Conservation (phyloP, 2,113 vertebrate species). For the Myrmecobius fasciatus region DNA sequence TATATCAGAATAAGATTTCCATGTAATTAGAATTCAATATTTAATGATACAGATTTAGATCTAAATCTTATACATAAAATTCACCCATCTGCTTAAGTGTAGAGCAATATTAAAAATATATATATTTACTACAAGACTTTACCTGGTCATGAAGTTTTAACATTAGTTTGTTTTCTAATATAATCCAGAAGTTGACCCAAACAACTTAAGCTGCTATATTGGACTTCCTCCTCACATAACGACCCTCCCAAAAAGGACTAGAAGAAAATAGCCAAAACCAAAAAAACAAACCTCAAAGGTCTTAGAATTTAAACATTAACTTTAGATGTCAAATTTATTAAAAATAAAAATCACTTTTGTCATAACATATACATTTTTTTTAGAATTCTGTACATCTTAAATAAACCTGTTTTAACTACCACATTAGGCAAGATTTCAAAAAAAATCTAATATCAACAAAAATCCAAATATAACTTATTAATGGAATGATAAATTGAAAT, state of each 20-base stretch:
- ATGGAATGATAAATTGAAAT: conserved; percentile 48
- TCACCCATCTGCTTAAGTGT: conserved; percentile 10
- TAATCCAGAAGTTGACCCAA: conserved; percentile 92
- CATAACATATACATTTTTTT: neutral
- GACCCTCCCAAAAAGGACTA: conserved; percentile 84
- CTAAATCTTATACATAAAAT: neutral
- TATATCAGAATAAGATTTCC: neutral
- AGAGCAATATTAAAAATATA: neutral
- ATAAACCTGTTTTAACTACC: conserved; percentile 23
- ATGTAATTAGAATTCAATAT: neutral
- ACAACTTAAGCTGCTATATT: conserved; percentile 87
- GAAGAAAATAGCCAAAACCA: conserved; percentile 32
- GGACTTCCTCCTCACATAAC: conserved; percentile 91
- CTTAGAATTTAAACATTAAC: neutral
- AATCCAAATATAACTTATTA: conserved; percentile 4
- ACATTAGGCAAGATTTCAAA: neutral
- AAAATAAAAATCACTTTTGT: neutral
- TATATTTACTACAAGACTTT: conserved; percentile 62
- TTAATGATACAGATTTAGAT: neutral
- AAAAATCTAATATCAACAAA: neutral
- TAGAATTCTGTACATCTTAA: neutral
- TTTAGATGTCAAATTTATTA: neutral
- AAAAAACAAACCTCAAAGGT: neutral
- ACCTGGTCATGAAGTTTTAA: conserved; percentile 82
- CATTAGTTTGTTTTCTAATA: conserved; percentile 88